Percentiles rank a stretch among this genome's conserved stretches.
phyloP scores from a whole-genome alignment of 1,140 invertebrate species.

The Cotesia chilonis region DNA sequence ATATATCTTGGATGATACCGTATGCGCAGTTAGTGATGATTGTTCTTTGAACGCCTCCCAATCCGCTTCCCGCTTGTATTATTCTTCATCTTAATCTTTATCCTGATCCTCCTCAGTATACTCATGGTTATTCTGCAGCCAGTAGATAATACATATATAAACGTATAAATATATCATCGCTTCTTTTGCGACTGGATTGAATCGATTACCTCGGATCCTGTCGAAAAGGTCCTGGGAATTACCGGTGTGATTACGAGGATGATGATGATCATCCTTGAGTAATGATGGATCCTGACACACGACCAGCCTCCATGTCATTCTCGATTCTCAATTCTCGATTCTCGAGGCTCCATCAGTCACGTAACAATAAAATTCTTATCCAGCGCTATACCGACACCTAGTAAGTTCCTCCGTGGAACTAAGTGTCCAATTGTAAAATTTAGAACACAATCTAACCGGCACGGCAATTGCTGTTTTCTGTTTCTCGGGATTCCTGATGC shows the following conservation, averaged over 20 bases:
- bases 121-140: neutral
- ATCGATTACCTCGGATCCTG: conserved; percentile 16
- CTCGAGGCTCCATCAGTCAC: conserved; percentile 43
- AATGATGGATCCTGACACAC: neutral
- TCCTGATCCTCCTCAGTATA: neutral
- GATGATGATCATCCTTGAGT: neutral
- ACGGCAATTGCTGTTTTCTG: neutral
- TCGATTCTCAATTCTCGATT: conserved; percentile 41
- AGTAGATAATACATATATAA: neutral
- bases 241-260: neutral
- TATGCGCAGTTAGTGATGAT: conserved; percentile 48
- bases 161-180: neutral
- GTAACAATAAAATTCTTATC: conserved; percentile 41
- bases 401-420: conserved; percentile 26
- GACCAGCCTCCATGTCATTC: conserved; percentile 32
- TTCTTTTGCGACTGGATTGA: neutral
- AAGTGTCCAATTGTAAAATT: conserved; percentile 48
- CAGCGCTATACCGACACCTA: conserved; percentile 38
- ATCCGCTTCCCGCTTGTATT: conserved; percentile 7
- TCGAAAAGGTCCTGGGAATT: conserved; percentile 30
- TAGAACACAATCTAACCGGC: conserved; percentile 29
- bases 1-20: conserved; percentile 38
- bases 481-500: conserved; percentile 7
- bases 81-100: conserved; percentile 17
- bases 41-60: conserved; percentile 42